Evolutionary conservation across 2,113 vertebrate species (phyloP), one percentile per base, ranked within the genome.

Genomic region (Andinoacara biseriatus): DNA sequence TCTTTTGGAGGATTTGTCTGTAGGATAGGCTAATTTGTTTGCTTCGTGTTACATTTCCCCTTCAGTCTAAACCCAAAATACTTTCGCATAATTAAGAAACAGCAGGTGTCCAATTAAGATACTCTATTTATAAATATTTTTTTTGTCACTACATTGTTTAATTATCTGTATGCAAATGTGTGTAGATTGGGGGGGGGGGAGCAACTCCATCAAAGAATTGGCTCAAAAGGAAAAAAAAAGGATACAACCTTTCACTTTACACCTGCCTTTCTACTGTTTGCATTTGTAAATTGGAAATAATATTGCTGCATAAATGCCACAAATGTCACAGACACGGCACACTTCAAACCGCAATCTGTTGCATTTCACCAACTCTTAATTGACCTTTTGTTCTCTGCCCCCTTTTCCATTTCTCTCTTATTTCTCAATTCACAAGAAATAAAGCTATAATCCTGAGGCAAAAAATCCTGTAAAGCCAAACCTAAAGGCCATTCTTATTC

Each of bases 1-100:
- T 87, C 87, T 92, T 92, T 74, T 31, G 86, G 60, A 83, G 92
- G 90, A 90, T 93, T 93, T 84, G 86, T 89, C 83, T 88, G 84
- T 38, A 61, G 74, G 61, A 82, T 58, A 75, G 67, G 67, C 80
- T 80, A 72, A 72, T 80, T 67, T 85, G 88, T 90, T 90, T 92
- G 86, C 67, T 84, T 84, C 89, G 77, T 90, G 62, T 80, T 35
- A 40, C 58, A 43, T 75, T 72, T 74, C 33, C 65, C 54, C 57
- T 11, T 62, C 74, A 29, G 74, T 81, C 79, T 58, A 84, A 87
- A 90, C 81, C 85, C 82, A 40, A 87, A 90, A 89, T 85, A 85
- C 89, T 81, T 81, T 59, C 31, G 57, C 80, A 72, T 90, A 84
- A 91, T 84, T 54, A 82, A 78, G 84, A 85, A 84, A n/a, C 91